phyloP scores from a whole-genome alignment of 2,797 vertebrate genomes.

The Rhyacichthys aspro region DNA sequence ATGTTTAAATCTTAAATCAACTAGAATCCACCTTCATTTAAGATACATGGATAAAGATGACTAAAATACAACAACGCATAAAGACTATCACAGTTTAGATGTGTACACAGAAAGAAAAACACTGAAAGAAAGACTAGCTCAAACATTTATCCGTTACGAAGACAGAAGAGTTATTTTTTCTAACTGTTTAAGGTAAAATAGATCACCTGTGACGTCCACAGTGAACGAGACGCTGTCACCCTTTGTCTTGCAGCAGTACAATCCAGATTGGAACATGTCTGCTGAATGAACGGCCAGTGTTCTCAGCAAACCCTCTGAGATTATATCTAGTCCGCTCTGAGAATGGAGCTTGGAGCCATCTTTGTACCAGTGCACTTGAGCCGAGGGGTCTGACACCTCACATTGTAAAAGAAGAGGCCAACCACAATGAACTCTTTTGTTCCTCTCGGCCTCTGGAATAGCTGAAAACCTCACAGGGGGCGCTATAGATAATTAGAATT shows the following conservation, averaged over 20 bases:
- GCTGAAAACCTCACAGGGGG: conserved; percentile 83
- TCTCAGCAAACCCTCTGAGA: conserved; percentile 75
- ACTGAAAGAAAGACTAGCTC: background rate
- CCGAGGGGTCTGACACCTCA: conserved; percentile 84
- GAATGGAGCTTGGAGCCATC: conserved; percentile 87
- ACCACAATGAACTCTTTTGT: conserved; percentile 74
- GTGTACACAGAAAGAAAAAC: background rate
- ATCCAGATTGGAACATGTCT: conserved; percentile 82
- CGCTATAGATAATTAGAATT: conserved; percentile 75
- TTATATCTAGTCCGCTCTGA: conserved; percentile 73
- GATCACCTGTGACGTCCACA: conserved; percentile 89
- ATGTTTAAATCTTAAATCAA: conserved; percentile 75
- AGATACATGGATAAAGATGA: conserved; percentile 18
- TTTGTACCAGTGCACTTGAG: conserved; percentile 88
- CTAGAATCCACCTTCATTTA: conserved; percentile 49
- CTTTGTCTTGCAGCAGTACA: conserved; percentile 90
- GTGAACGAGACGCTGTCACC: conserved; percentile 87
- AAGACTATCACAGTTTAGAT: conserved; percentile 3
- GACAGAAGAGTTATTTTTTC: too few species aligned
- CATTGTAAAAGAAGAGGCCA: conserved; percentile 84
- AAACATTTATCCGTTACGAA: too few species aligned
- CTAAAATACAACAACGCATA: too few species aligned
- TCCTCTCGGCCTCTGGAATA: conserved; percentile 77
- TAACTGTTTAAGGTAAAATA: conserved; percentile 25
- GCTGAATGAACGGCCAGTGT: conserved; percentile 83